Conservation (phyloP, 2,797 vertebrate genomes). For the Sylvilagus floridanus region DNA sequence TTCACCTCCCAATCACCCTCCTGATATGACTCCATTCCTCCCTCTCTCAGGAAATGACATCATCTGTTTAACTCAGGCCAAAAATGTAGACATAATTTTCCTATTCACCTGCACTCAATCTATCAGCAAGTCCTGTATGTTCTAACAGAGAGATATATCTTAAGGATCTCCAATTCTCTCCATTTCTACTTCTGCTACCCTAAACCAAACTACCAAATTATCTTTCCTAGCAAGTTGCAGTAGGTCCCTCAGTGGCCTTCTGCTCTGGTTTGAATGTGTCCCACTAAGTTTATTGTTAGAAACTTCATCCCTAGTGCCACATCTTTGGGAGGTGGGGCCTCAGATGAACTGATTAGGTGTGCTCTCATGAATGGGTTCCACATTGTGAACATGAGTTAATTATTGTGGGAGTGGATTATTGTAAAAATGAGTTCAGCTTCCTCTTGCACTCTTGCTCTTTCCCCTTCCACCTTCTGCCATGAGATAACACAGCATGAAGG, state of each 20-base stretch:
- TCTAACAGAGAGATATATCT: background rate
- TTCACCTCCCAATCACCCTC: background rate
- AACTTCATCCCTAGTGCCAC: too few species aligned
- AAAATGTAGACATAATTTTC: conserved; percentile 31
- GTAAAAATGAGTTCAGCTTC: too few species aligned
- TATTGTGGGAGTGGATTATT: too few species aligned
- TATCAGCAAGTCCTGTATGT: conserved; percentile 10
- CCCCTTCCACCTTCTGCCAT: too few species aligned
- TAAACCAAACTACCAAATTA: conserved; percentile 32
- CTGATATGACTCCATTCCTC: conserved; percentile 7
- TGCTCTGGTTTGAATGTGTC: too few species aligned
- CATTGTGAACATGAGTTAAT: too few species aligned
- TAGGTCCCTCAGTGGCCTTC: background rate
- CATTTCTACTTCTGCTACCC: background rate
- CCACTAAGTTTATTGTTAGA: too few species aligned
- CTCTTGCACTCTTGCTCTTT: too few species aligned
- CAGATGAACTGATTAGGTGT: too few species aligned
- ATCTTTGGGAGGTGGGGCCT: too few species aligned
- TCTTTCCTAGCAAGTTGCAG: background rate
- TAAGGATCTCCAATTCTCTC: background rate
- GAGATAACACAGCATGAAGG: too few species aligned
- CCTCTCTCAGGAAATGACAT: conserved; percentile 10
- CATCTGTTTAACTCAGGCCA: conserved; percentile 19
- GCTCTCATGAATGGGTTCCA: too few species aligned
- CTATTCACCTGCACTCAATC: background rate